phyloP scores from a whole-genome alignment of 2,113 vertebrate species.

The Alethe diademata region DNA sequence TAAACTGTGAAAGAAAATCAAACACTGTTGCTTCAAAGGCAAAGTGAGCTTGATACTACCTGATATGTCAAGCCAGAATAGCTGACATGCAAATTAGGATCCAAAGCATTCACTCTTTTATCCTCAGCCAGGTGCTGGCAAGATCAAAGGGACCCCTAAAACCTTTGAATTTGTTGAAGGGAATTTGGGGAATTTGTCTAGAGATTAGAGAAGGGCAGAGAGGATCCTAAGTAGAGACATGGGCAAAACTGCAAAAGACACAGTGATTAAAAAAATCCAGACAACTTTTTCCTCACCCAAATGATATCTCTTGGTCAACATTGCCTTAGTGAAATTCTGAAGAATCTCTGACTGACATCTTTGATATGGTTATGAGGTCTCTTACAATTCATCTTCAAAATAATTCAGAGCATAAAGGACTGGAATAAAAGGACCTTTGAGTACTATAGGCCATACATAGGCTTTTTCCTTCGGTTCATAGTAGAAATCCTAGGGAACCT shows the following conservation, averaged over 20 bases:
- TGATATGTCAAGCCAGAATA: not conserved
- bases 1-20: constrained; percentile 5
- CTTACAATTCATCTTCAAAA: not conserved
- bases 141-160: constrained; percentile 35
- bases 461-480: not conserved
- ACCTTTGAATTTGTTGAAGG: not conserved
- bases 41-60: not conserved
- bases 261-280: not conserved
- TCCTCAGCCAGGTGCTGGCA: not conserved
- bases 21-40: constrained; percentile 18
- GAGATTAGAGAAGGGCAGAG: not conserved
- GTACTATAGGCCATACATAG: not conserved
- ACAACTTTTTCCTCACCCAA: not conserved
- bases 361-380: not conserved
- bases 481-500: not conserved
- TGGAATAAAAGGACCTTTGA: not conserved
- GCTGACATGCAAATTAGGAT: constrained; percentile 21
- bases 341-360: not conserved
- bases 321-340: not conserved
- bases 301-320: not conserved
- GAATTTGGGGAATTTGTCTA: not conserved
- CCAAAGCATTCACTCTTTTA: not conserved
- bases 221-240: not conserved
- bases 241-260: not conserved
- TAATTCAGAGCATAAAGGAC: not conserved